phyloP scores from a whole-genome alignment of 2,113 vertebrate species.

The Erpornis zantholeuca region DNA sequence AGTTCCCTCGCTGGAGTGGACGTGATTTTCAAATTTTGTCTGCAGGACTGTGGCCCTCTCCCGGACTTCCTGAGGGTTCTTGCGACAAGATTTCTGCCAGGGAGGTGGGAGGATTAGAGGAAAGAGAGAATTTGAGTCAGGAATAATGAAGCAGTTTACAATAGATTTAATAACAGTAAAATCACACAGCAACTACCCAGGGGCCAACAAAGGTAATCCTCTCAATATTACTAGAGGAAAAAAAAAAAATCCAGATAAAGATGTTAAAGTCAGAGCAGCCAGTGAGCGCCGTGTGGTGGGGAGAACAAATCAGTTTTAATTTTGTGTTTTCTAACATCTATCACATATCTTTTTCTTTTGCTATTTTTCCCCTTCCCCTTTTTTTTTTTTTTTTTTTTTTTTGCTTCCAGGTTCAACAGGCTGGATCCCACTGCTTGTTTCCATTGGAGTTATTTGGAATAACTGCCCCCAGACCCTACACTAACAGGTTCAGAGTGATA shows the following conservation, averaged over 20 bases:
- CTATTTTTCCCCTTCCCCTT: accelerated
- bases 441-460: neutral
- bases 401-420: neutral
- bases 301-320: conserved; percentile 45
- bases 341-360: neutral
- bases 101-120: conserved; percentile 65
- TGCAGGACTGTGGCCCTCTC: conserved; percentile 89
- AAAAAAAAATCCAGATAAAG: conserved; percentile 66
- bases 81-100: conserved; percentile 73
- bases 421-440: neutral
- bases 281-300: neutral
- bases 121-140: conserved; percentile 70
- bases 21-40: conserved; percentile 86
- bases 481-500: neutral
- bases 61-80: conserved; percentile 79
- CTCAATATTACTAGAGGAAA: conserved; percentile 95
- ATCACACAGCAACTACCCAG: conserved; percentile 94
- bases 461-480: neutral
- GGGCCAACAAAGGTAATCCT: conserved; percentile 95
- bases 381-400: too few species aligned
- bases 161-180: conserved; percentile 99
- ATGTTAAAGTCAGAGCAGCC: conserved; percentile 66
- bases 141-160: conserved; percentile 95
- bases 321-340: conserved; percentile 59
- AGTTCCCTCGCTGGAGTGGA: conserved; percentile 74